Conservation (phyloP, 2,113 vertebrate genomes). For the Thymallus thymallus region DNA sequence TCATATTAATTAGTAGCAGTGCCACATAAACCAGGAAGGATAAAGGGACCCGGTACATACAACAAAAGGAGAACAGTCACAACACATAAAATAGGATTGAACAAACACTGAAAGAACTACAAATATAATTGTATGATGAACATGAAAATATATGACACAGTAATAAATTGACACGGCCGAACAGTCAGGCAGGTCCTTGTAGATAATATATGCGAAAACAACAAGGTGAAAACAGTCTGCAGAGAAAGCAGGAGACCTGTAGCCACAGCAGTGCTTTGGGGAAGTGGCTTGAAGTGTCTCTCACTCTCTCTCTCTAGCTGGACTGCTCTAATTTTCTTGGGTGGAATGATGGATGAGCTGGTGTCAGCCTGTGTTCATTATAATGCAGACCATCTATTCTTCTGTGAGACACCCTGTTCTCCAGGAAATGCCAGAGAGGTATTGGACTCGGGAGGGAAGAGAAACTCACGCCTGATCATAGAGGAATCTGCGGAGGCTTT, state of each 20-base stretch:
- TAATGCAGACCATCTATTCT: conserved; percentile 80
- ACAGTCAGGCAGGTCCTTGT: not conserved
- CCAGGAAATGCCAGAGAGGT: conserved; percentile 75
- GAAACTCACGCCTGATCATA: conserved; percentile 64
- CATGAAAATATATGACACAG: not conserved
- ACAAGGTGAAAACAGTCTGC: conserved; percentile 49
- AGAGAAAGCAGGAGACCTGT: conserved; percentile 43
- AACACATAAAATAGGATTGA: not conserved
- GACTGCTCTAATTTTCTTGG: conserved; percentile 74
- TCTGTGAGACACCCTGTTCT: conserved; percentile 69
- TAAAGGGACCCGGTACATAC: not conserved
- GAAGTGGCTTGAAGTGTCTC: conserved; percentile 60
- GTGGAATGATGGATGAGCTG: conserved; percentile 77
- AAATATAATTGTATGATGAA: not conserved
- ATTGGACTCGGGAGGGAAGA: conserved; percentile 47
- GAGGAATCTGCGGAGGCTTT: conserved; percentile 58
- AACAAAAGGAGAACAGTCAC: not conserved
- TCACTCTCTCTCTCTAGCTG: conserved; percentile 34
- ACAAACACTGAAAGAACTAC: not conserved
- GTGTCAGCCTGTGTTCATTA: conserved; percentile 80
- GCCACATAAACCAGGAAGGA: not conserved
- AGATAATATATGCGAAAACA: conserved; percentile 31
- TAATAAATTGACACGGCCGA: not conserved
- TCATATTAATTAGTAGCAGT: conserved; percentile 37
- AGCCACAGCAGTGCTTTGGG: conserved; percentile 36